These are phyloP conservation scores for Merops nubicus DNA, from an alignment of 2,113 vertebrate species.

Conservation along the genomic window DNA sequence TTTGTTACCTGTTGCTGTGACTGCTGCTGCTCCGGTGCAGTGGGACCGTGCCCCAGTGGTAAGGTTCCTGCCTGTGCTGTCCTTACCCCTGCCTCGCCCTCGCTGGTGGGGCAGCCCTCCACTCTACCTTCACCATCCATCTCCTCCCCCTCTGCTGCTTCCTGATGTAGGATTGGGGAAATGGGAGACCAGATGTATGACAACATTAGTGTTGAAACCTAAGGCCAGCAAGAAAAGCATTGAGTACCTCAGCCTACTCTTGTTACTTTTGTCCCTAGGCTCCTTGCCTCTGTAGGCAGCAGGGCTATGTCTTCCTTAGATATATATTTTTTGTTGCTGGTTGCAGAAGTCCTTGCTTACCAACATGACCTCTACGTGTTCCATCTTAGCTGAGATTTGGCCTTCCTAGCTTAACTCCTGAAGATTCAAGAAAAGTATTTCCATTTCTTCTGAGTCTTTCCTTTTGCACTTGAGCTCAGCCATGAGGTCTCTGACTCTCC, in stretches of 20 bases:
- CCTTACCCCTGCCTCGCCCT: background rate
- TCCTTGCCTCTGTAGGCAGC: fast-evolving
- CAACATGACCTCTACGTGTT: fast-evolving
- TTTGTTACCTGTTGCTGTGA: background rate
- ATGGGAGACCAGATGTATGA: background rate
- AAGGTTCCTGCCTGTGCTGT: background rate
- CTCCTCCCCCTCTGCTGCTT: too few relatives aligned
- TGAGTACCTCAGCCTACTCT: background rate
- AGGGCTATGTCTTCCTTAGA: background rate
- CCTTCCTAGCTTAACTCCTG: background rate
- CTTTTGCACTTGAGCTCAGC: background rate
- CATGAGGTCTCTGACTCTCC: background rate
- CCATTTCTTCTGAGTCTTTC: background rate
- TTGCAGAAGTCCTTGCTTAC: background rate
- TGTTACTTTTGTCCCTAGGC: background rate
- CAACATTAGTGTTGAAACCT: background rate
- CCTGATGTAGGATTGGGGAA: background rate
- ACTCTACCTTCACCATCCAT: too few relatives aligned
- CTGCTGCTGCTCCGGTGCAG: background rate
- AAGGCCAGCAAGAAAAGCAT: background rate
- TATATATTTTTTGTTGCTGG: background rate
- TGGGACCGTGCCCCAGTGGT: fast-evolving
- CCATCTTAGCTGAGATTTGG: background rate
- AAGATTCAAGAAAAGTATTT: background rate
- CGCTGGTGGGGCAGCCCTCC: background rate